Base-by-base conservation (phyloP, 2,888 invertebrate genomes). In the Athalia circularis region DNA sequence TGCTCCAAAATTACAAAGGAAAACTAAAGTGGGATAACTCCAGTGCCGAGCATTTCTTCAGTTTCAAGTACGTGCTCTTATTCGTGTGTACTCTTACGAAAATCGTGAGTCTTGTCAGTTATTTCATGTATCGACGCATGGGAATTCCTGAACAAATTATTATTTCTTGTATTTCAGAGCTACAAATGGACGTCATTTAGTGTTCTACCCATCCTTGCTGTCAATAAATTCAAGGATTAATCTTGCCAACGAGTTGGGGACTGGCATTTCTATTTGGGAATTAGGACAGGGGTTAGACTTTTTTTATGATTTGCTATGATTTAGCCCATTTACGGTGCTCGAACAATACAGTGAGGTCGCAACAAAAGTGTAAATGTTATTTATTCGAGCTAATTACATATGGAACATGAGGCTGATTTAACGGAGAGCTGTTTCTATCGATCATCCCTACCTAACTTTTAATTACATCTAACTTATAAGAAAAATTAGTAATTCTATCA, bases 271-370 rank as follows among this genome's bases (percentile, higher is more conserved):
- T 0, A 94, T 99, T 85, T 98, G 98, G 98, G 98, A 99, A 89
- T 91, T 98, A n/a, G 98, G 98, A 0, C 98, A 99, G 91, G 98
- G 98, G 43, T 91, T 98, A 15, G 95, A 97, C 90, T 98, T 97
- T 90, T 98, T 98, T 90, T 98, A 97, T 90, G 98, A 98, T 92
- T 92, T 96, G 80, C 92, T 96, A 82, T 96, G 92, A 93, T 80
- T 45, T 15, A 45, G 45, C 59, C 5, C 13, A 72, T 59, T 3
- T 6, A 43, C 45, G 29, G 7, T n/a, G 11, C n/a, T 72, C 13
- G 0, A 13, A 48, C 3, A 65, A 48, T 48, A 65, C n/a, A 48
- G 48, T 13, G 54, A 59, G 29, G 7, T 57, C 4, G 59, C 13
- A 52, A 13, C 45, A 6, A 47, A 59, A 57, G 59, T 72, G 45